A percentile compares a stretch with the other conserved stretches of the same genome.
These are phyloP conservation scores for Numenius arquata DNA, from an alignment of 2,113 vertebrate genomes.

Conservation along the genomic window DNA sequence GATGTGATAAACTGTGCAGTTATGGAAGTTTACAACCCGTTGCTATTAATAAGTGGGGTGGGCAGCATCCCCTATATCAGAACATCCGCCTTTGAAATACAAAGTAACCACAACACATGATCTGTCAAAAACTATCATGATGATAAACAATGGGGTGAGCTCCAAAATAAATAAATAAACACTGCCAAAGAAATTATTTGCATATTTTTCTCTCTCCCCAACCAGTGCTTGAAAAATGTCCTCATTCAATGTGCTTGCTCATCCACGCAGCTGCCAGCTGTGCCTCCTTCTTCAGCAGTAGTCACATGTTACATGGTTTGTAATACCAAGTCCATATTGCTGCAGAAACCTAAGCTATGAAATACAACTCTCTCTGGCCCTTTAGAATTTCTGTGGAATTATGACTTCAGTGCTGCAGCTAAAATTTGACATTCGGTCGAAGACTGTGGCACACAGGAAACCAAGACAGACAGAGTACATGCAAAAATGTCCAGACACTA, in stretches of 20 bases:
- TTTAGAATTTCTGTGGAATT: conserved; percentile 37
- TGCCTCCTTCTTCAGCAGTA: conserved; percentile 46
- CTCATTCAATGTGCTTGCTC: conserved; percentile 69
- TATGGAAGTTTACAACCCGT: conserved; percentile 38
- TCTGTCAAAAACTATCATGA: conserved; percentile 51
- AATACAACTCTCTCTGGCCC: not conserved
- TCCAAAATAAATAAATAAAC: conserved; percentile 69
- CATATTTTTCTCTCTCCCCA: conserved; percentile 66
- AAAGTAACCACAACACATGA: conserved; percentile 64
- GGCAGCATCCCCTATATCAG: not conserved
- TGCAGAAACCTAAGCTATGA: conserved; percentile 13
- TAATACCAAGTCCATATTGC: not conserved
- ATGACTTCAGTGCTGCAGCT: conserved; percentile 1
- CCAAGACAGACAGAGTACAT: conserved; percentile 58
- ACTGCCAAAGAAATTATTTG: conserved; percentile 65
- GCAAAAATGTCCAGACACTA: conserved; percentile 57
- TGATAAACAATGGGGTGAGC: conserved; percentile 55
- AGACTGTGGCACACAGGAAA: conserved; percentile 47
- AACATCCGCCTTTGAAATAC: conserved; percentile 46
- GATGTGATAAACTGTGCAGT: conserved; percentile 28
- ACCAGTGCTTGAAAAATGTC: conserved; percentile 70
- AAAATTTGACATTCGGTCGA: not conserved
- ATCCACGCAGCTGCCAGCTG: conserved; percentile 70
- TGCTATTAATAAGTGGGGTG: conserved; percentile 28
- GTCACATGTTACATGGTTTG: conserved; percentile 25